phyloP scores from a whole-genome alignment of 2,797 vertebrate genomes.

The Gorsachius magnificus region DNA sequence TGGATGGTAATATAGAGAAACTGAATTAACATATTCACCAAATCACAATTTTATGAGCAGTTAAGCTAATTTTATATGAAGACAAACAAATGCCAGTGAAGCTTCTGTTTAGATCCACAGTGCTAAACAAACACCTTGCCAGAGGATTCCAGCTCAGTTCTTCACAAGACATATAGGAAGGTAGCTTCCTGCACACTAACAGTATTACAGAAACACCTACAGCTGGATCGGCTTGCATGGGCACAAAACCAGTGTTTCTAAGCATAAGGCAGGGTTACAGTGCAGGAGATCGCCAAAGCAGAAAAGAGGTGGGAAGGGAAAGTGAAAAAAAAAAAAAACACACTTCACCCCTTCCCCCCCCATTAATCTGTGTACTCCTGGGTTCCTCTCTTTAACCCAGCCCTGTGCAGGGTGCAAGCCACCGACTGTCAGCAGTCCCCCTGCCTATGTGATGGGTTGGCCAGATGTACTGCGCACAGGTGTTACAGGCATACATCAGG shows the following conservation, averaged over 20 bases:
- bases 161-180: not conserved
- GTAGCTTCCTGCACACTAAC: not conserved
- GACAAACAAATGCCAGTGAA: not conserved
- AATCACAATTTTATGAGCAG: not conserved
- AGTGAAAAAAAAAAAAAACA: not conserved
- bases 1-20: not conserved
- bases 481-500: fast-evolving
- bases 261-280: not conserved
- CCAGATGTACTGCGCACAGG: fast-evolving
- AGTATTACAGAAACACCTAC: not conserved
- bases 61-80: not conserved
- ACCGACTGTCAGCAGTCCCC: not conserved
- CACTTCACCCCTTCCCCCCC: fast-evolving
- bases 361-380: not conserved
- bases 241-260: not conserved
- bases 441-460: not conserved
- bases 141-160: not conserved
- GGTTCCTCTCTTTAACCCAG: not conserved
- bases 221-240: not conserved
- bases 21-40: not conserved
- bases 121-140: not conserved
- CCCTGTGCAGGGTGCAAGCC: not conserved
- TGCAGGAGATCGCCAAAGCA: not conserved
- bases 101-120: not conserved
- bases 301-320: not conserved